phyloP scores from a whole-genome alignment of 2,888 invertebrate genomes.

The Nesidiocoris tenuis region DNA sequence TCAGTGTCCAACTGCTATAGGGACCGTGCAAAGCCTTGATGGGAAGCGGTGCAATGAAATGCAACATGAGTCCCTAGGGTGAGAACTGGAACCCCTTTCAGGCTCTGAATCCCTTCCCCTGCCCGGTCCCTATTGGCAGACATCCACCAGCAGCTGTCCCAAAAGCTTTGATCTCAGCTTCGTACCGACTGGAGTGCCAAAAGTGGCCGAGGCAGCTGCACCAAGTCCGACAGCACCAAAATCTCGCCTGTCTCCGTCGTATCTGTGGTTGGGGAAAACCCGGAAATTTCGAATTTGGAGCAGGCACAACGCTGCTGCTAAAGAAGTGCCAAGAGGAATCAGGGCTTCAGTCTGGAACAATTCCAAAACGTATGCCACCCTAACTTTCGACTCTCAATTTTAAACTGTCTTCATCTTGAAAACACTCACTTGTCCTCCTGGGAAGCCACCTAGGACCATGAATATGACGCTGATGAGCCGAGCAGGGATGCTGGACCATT shows the following conservation, averaged over 20 bases:
- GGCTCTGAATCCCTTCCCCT: no score
- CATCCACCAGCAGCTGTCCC: no score
- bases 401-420: no score
- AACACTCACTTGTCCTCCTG: slow-evolving; percentile 45
- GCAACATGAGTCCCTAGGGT: no score
- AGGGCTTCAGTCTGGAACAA: slow-evolving; percentile 33
- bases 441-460: slow-evolving; percentile 34
- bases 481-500: neutral
- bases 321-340: slow-evolving; percentile 20
- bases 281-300: neutral
- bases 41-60: no score
- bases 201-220: slow-evolving; percentile 65
- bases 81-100: no score
- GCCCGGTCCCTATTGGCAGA: no score
- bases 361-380: neutral
- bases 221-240: slow-evolving; percentile 65
- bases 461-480: slow-evolving; percentile 16
- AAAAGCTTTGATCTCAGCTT: no score
- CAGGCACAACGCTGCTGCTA: slow-evolving; percentile 20
- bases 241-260: slow-evolving; percentile 64
- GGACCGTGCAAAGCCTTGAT: no score
- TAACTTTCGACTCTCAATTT: no score
- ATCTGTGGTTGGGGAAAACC: slow-evolving; percentile 23
- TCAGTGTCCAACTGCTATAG: no score
- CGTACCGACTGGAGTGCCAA: slow-evolving; percentile 58